Evolutionary conservation across 2,113 vertebrate species (phyloP).

Genomic region (Motacilla alba): DNA sequence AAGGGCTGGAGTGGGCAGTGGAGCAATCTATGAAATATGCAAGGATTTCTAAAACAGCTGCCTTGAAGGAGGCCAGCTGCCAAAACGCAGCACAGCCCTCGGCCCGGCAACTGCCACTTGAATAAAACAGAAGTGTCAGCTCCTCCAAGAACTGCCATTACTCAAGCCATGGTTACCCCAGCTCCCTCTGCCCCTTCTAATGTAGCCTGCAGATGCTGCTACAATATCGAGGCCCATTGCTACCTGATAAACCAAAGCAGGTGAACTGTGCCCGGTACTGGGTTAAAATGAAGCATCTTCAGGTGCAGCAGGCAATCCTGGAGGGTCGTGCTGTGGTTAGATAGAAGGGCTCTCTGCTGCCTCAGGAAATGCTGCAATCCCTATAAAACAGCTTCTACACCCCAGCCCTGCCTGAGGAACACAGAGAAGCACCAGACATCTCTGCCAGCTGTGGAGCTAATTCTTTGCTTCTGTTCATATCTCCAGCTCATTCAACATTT

Average conservation of each 20-base stretch:
- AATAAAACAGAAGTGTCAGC: not conserved
- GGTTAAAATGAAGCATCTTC: not conserved
- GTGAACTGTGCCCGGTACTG: fast-evolving
- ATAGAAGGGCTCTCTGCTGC: not conserved
- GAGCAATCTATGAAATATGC: not conserved
- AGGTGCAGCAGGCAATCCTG: not conserved
- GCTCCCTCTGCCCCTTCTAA: not conserved
- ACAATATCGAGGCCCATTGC: not conserved
- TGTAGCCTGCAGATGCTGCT: not conserved
- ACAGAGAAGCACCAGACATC: not conserved
- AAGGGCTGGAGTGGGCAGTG: not conserved
- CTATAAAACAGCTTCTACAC: not conserved
- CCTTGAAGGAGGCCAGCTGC: not conserved
- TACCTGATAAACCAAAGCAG: not conserved
- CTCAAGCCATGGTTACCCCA: not conserved
- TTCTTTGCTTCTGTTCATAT: not conserved
- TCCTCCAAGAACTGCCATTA: not conserved
- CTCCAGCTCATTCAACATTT: not conserved
- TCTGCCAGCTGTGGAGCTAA: not conserved
- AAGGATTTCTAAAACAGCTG: not conserved
- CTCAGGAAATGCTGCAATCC: not conserved
- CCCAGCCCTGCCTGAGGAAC: not conserved
- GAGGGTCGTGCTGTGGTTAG: not conserved
- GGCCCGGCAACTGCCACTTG: not conserved
- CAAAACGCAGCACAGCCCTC: not conserved